Percentiles rank a stretch among this genome's conserved stretches.
phyloP scores from a whole-genome alignment of 2,888 invertebrate species.

The Drosophila antonietae region DNA sequence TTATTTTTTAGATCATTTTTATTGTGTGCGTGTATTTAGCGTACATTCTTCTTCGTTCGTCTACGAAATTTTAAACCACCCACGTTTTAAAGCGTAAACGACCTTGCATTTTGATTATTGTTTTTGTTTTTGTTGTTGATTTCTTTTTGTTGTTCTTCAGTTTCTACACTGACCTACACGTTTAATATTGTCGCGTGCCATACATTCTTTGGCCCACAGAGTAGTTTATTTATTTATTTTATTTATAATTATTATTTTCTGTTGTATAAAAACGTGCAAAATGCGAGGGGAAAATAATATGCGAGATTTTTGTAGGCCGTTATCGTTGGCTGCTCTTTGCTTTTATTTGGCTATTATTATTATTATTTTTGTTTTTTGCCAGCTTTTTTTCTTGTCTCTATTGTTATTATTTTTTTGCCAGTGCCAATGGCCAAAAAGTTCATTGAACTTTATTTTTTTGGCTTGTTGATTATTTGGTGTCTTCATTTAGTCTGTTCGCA shows the following conservation, averaged over 20 bases:
- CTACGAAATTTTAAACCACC: constrained; percentile 30
- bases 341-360: constrained; percentile 22
- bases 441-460: constrained; percentile 63
- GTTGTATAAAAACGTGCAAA: constrained; percentile 41
- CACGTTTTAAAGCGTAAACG: constrained; percentile 37
- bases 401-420: constrained; percentile 45
- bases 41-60: constrained; percentile 33
- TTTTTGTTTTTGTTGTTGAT: constrained; percentile 20
- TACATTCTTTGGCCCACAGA: constrained; percentile 45
- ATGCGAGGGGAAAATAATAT: constrained; percentile 16
- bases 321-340: constrained; percentile 61
- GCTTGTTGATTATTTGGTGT: constrained; percentile 55
- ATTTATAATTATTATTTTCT: constrained; percentile 34
- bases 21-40: constrained; percentile 7
- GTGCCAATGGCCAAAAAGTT: constrained; percentile 73
- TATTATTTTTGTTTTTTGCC: constrained; percentile 41
- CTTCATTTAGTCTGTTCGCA: constrained; percentile 46
- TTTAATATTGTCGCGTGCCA: constrained; percentile 37
- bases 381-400: constrained; percentile 54
- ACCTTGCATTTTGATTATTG: constrained; percentile 45
- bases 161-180: constrained; percentile 55
- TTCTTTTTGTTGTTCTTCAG: constrained; percentile 24
- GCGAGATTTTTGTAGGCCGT: constrained; percentile 47
- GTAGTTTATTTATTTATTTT: neutral
- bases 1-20: neutral